A percentile compares a stretch with the other conserved stretches of the same genome.
These are phyloP conservation scores for Lasioglossum lativentre DNA, from an alignment of 2,888 invertebrate genomes.

Conservation along the genomic window DNA sequence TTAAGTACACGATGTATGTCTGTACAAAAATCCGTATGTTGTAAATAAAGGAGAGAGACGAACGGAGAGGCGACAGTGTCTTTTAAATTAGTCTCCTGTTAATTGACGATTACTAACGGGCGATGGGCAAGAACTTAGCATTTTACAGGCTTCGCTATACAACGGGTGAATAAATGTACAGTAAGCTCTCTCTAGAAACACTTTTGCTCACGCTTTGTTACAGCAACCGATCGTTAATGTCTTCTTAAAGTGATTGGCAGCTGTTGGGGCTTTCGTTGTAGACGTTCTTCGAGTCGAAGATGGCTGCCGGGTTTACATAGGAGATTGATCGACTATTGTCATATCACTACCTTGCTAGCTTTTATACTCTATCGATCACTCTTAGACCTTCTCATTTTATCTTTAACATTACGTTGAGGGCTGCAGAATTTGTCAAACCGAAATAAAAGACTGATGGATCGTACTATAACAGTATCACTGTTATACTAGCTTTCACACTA, in stretches of 20 bases:
- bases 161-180: conserved; percentile 34
- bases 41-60: conserved; percentile 65
- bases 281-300: not conserved
- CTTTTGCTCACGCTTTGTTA: not conserved
- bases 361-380: not conserved
- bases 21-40: conserved; percentile 72
- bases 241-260: not conserved
- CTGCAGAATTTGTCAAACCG: not conserved
- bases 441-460: not conserved
- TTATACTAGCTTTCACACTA: not conserved
- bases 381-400: not conserved
- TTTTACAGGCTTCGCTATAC: conserved; percentile 75
- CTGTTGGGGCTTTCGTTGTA: not conserved
- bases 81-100: conserved; percentile 37
- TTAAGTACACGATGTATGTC: conserved; percentile 68
- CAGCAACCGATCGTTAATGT: not conserved
- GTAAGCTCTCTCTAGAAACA: conserved; percentile 5
- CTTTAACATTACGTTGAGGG: not conserved
- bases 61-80: not conserved
- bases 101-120: conserved; percentile 21
- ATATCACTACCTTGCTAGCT: not conserved
- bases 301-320: not conserved
- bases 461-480: not conserved
- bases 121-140: conserved; percentile 74
- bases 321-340: not conserved